Base-by-base conservation (phyloP, 2,888 invertebrate species). In the Trichogramma evanescens region DNA sequence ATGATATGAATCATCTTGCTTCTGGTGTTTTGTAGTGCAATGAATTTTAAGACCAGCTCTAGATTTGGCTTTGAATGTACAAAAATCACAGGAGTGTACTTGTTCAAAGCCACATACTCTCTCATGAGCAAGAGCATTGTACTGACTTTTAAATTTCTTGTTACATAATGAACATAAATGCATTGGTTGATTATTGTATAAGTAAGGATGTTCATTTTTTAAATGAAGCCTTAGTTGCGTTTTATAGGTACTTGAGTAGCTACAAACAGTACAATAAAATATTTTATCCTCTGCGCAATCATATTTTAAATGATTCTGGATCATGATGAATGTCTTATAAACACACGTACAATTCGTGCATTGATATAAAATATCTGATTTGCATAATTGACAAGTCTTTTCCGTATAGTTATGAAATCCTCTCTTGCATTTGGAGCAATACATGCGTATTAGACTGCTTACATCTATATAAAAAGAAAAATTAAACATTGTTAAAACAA, bases 271-370 rank as follows among this genome's bases (percentile, higher is more conserved):
- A 4, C 62, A 62, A 7, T 62, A 13, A 7, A 54, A 62, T 43
- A 43, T 39, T 43, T 41, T 5, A 39, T 44, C 40, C 42, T 40
- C 46, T 26, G 40, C 44, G 46, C 62, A 62, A 38, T 62, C 62
- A 59, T 56, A 62, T 51, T 56, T 54, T 43, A 62, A 50, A n/a
- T 62, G 62, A 10, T 54, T 62, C 43, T 50, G 49, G 39, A 62
- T 46, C 7, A 10, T 49, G 38, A 56, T 43, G 7, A 54, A 56
- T 53, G 40, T 59, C 26, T 62, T 54, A 13, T 51, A 59, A 8
- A 62, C 1, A 46, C 40, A 39, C 5, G 39, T 42, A 50, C 62
- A 62, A 13, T 54, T 56, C 4, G 4, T 8, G 42, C 62, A 62
- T 51, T 56, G 53, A 50, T 50, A 62, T 26, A 50, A 43, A 6